These are phyloP conservation scores for Meloidogyne hapla DNA, from an alignment of 1,140 invertebrate genomes.

Conservation along the genomic window DNA sequence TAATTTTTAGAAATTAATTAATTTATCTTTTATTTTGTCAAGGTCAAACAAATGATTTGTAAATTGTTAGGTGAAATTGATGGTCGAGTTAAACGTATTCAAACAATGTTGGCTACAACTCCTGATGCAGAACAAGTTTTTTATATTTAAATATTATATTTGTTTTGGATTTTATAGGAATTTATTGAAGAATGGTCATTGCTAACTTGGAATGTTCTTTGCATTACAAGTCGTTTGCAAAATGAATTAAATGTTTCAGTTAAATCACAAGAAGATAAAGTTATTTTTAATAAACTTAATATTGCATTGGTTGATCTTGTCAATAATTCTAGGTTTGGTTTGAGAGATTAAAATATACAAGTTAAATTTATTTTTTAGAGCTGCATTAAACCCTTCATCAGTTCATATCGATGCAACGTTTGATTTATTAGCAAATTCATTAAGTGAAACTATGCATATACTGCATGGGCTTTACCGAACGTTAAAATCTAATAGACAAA, in stretches of 20 bases:
- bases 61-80: slow-evolving; percentile 60
- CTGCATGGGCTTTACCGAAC: slow-evolving; percentile 44
- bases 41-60: slow-evolving; percentile 61
- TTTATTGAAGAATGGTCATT: slow-evolving; percentile 64
- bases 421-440: slow-evolving; percentile 28
- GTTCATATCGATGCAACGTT: slow-evolving; percentile 43
- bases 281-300: slow-evolving; percentile 59
- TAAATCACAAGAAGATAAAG: slow-evolving; percentile 52
- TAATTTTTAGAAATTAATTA: no score
- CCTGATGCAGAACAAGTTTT: slow-evolving; percentile 33
- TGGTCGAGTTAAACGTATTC: slow-evolving; percentile 52
- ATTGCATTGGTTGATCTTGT: slow-evolving; percentile 59
- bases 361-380: slow-evolving; percentile 37
- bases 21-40: no score
- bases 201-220: slow-evolving; percentile 63
- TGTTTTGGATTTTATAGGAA: slow-evolving; percentile 43
- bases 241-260: slow-evolving; percentile 42
- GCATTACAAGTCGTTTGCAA: slow-evolving; percentile 59
- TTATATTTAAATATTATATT: not conserved
- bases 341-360: not conserved
- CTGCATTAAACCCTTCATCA: slow-evolving; percentile 41
- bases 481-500: slow-evolving; percentile 37
- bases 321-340: slow-evolving; percentile 49
- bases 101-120: slow-evolving; percentile 22
- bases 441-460: slow-evolving; percentile 45